Evolutionary conservation across 2,797 vertebrate species (phyloP).

Genomic region (Siniperca undulata): DNA sequence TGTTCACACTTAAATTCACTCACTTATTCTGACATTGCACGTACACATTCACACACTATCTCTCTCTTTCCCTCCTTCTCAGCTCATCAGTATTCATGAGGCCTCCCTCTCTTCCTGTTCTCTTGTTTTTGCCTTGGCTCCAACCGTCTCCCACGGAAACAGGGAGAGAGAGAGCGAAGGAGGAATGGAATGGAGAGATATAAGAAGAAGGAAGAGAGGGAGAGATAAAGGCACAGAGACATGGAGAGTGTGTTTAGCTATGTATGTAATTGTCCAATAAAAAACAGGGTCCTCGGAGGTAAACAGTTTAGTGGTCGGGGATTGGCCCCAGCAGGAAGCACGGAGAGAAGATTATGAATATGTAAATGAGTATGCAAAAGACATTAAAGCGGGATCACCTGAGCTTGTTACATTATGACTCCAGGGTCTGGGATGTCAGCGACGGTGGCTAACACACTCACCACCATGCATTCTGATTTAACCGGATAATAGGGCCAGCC

Average conservation of each 20-base stretch:
- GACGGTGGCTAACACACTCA: constrained; percentile 70
- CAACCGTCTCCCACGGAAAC: constrained; percentile 80
- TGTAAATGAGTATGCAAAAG: constrained; percentile 79
- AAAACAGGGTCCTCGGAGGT: constrained; percentile 80
- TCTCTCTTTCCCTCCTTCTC: constrained; percentile 71
- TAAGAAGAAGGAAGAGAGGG: constrained; percentile 36
- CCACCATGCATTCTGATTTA: constrained; percentile 72
- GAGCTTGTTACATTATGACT: constrained; percentile 82
- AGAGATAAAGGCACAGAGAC: constrained; percentile 61
- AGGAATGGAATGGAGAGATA: constrained; percentile 61
- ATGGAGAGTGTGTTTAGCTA: constrained; percentile 71
- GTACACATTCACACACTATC: constrained; percentile 53
- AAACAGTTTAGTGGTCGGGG: constrained; percentile 81
- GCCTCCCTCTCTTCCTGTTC: constrained; percentile 84
- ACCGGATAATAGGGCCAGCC: constrained; percentile 66
- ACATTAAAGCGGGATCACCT: constrained; percentile 82
- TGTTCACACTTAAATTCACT: constrained; percentile 84
- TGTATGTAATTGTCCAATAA: constrained; percentile 85
- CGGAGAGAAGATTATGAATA: constrained; percentile 78
- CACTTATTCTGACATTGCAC: constrained; percentile 80
- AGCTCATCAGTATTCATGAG: constrained; percentile 85
- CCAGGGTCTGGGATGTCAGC: constrained; percentile 74
- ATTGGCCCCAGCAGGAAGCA: constrained; percentile 79
- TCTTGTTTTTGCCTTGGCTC: constrained; percentile 80
- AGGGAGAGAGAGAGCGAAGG: constrained; percentile 63